These are phyloP conservation scores for Aspidiotus rigidus DNA, from an alignment of 2,888 invertebrate genomes.

Conservation along the genomic window DNA sequence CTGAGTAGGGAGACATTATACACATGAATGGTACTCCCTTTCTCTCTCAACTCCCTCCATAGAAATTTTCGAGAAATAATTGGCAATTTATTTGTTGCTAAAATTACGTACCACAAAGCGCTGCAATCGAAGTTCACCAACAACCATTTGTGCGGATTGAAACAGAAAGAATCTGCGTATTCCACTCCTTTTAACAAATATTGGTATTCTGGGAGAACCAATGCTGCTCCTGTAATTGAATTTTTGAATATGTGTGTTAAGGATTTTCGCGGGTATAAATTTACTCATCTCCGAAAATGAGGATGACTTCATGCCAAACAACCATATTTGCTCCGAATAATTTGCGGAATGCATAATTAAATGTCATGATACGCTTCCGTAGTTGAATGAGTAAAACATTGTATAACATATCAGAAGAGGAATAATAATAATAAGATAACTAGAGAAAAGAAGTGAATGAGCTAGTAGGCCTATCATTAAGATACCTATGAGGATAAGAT, in stretches of 20 bases:
- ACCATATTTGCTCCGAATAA: too few species aligned
- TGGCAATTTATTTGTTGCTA: neutral
- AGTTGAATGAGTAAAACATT: too few species aligned
- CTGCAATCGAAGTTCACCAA: slow-evolving; percentile 92
- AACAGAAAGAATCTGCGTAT: slow-evolving; percentile 78
- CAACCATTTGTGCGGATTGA: slow-evolving; percentile 95
- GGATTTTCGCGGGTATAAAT: neutral
- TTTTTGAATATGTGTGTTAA: neutral
- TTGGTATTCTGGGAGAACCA: slow-evolving; percentile 85
- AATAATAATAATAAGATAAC: too few species aligned
- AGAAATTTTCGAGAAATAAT: neutral
- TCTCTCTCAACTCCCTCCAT: neutral
- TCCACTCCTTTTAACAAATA: slow-evolving; percentile 67
- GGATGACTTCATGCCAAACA: too few species aligned
- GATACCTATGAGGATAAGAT: too few species aligned
- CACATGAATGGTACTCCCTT: too few species aligned
- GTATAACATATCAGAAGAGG: too few species aligned
- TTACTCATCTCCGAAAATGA: neutral
- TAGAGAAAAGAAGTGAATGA: too few species aligned
- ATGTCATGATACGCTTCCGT: too few species aligned
- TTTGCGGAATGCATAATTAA: too few species aligned
- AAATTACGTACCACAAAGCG: slow-evolving; percentile 59
- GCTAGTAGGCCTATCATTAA: too few species aligned
- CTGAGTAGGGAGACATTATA: too few species aligned
- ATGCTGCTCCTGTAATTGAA: slow-evolving; percentile 63